Base-by-base conservation (phyloP, 2,888 invertebrate genomes). In the Automeris io region DNA sequence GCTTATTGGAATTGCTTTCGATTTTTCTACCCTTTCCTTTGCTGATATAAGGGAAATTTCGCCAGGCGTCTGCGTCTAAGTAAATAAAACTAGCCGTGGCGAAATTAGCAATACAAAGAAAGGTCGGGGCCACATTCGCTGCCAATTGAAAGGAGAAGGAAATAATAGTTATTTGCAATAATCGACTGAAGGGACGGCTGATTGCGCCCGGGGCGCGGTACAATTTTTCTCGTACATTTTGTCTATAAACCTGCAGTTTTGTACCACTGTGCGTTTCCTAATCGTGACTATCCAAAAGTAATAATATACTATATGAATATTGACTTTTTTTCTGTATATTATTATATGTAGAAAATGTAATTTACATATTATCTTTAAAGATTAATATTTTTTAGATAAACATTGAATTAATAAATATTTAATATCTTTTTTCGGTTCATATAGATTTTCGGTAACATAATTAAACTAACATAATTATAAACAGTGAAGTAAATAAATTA, bases 101-200 rank as follows among this genome's bases (percentile, higher is more conserved):
- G 47, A 68, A 81, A 86, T 86, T 85, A 86, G 85, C 86, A 81
- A 72, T 65, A 75, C 74, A 75, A 75, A 75, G 71, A 62, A 47
- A 47, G 48, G 49, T 46, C 51, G 53, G 54, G 56, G 47, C 59
- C 61, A 69, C 61, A 66, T 68, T 74, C 64, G 65, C 56, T 47
- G 70, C 66, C 76, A 73, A 76, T 77, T 79, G 76, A 70, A 73
- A 64, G 69, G 70, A 60, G 71, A 64, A 60, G 65, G 52, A 70
- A 76, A 81, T 81, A 78, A 81, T 79, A 81, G 80, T 81, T 81
- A 81, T 75, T 75, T 70, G 71, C 70, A 54, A 72, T 74, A 86
- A 85, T 86, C 83, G 79, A 57, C 68, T 70, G 75, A 75, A 79
- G 83, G 86, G 85, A 80, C 63, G 82, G 70, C 70, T 85, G 83